Base-by-base conservation (phyloP, 2,888 invertebrate genomes). In the Trichopria drosophilae region DNA sequence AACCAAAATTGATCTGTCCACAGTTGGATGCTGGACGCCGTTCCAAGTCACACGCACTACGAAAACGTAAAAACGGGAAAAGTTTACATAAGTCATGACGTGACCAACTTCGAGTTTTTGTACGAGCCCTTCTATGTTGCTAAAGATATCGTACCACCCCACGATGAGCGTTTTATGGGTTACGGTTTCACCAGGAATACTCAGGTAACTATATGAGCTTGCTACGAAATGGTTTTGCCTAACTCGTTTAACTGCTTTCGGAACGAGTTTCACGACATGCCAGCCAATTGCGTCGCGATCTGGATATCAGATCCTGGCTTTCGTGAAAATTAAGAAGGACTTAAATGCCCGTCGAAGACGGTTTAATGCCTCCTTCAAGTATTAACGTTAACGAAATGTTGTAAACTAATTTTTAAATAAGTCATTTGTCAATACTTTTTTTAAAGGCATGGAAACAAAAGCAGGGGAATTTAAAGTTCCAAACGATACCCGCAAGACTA, bases 101-200 rank as follows among this genome's bases (percentile, higher is more conserved):
- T 93, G 52, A 91, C 90, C 7, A 80, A 80, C 64, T 81, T 80
- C 56, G 84, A 84, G 78, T 86, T 93, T 71, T 83, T 93, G 53
- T 94, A 93, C 77, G 93, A 94, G 77, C 93, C 93, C 0, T 93
- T 93, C 78, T 94, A 93, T 78, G 87, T 93, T 45, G 87, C 92
- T 2, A 79, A 83, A 3, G 92, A 93, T 72, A 84, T 82, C 39
- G 90, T 85, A 16, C 93, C 93, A 0, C 80, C 84, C 0, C 92
- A 93, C 66, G 93, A 93, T 68, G 93, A 93, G 76, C 79, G 93
- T 47, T 94, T 93, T 77, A 79, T 92, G 41, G 93, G 93, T 23
- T 93, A 93, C 75, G 93, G 93, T 45, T 93, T 91, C 76, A 93
- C 93, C 2, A 83, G 93, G 71, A 93, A 93, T 69, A 90, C 91